Evolutionary conservation across 2,797 vertebrate genomes (phyloP).

Genomic region (Gymnodraco acuticeps): DNA sequence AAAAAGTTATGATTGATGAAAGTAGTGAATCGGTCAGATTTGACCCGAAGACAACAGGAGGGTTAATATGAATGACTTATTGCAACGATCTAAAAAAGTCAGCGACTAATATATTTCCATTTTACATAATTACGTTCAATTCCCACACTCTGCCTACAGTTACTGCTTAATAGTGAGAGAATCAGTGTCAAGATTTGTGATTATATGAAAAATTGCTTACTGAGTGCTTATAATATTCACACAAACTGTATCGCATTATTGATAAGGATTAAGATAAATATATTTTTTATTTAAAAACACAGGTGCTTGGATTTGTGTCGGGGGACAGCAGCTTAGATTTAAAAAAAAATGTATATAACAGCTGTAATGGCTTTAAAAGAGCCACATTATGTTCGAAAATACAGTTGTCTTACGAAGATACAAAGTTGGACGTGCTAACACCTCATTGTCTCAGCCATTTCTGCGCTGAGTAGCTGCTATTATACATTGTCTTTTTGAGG

Average conservation of each 20-base stretch:
- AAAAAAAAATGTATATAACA: neutral
- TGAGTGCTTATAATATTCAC: neutral
- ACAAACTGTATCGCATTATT: neutral
- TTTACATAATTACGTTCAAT: no score
- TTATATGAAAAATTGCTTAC: no score
- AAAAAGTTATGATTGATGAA: no score
- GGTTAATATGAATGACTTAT: neutral
- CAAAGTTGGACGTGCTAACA: neutral
- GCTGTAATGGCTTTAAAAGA: neutral
- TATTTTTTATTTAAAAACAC: neutral
- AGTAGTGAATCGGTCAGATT: no score
- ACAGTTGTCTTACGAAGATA: neutral
- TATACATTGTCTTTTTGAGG: neutral
- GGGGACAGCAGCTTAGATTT: neutral
- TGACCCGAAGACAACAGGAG: no score
- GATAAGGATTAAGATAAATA: neutral
- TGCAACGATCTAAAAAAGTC: no score
- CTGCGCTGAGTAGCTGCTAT: conserved; percentile 2
- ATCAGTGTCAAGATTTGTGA: no score
- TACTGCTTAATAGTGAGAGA: no score
- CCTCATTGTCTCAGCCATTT: conserved; percentile 16
- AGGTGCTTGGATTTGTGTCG: neutral
- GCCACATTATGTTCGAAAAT: neutral
- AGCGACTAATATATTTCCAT: no score
- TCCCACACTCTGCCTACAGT: no score